Base-by-base conservation (phyloP, 2,888 invertebrate genomes). In the Meloe dianella region DNA sequence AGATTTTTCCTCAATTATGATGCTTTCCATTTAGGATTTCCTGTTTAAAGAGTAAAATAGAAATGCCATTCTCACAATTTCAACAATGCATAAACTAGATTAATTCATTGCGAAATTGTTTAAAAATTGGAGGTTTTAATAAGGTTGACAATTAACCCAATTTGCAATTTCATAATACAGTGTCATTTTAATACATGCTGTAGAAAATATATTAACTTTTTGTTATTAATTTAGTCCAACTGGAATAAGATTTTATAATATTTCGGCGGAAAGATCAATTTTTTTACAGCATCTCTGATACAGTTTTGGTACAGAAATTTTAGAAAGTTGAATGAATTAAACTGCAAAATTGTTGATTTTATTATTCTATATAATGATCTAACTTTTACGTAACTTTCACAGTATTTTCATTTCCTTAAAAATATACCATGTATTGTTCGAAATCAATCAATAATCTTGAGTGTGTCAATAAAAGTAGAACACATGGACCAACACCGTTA, bases 261-360 rank as follows among this genome's bases (percentile, higher is more conserved):
- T 12, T 35, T 12, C 2, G 14, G 14, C 14, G 14, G 35, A 35
- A 35, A 14, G 1, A 35, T 14, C 1, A 14, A 35, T 14, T 35
- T 35, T 14, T 35, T 14, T 35, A 35, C 35, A 35, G 35, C 47
- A 47, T 47, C 47, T 47, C 10, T 47, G 38, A 41, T 47, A 20
- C 47, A 20, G 2, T 47, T 47, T 47, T 6, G 38, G n/a, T 41
- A 6, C 5, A 35, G 7, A 41, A 41, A 41, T 17, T n/a, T 47
- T 47, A 47, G 47, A 47, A 47, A 47, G 47, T 47, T 47, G n/a
- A 20, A 47, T 47, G 20, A 17, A 47, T 47, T 47, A 47, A 47
- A 47, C 10, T 20, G 20, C 20, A 47, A 17, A 2, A 9, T 47
- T 47, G 17, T 47, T 17, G 17, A 0, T 20, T 20, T 47, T 47